phyloP scores from a whole-genome alignment of 2,888 invertebrate genomes.

The Ophraella communa region DNA sequence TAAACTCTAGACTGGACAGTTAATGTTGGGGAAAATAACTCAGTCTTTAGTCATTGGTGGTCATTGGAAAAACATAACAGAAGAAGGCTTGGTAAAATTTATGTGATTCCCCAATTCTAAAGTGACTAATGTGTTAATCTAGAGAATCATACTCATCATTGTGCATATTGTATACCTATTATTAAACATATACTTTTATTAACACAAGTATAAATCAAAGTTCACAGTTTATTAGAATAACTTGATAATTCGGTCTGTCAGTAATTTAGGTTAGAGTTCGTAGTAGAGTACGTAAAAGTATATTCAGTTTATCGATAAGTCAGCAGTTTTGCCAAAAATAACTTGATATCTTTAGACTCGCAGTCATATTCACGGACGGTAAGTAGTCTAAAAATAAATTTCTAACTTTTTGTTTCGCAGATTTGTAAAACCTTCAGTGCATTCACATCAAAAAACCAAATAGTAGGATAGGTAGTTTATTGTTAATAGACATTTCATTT shows the following conservation, averaged over 20 bases:
- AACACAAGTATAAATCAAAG: background rate
- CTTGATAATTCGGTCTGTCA: background rate
- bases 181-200: background rate
- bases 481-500: conserved; percentile 6
- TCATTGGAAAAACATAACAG: no score
- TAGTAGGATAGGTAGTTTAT: conserved; percentile 22
- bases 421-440: conserved; percentile 36
- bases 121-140: no score
- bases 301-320: conserved; percentile 31
- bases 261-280: background rate
- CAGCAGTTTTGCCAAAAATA: conserved; percentile 36
- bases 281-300: conserved; percentile 7
- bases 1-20: no score
- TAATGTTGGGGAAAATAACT: no score
- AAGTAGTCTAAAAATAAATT: conserved; percentile 38
- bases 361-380: conserved; percentile 41
- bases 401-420: conserved; percentile 39
- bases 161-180: background rate
- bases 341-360: conserved; percentile 40
- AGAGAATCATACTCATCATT: no score
- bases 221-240: background rate
- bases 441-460: conserved; percentile 34
- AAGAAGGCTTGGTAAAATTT: no score
- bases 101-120: no score
- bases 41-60: no score